Conservation (phyloP, 2,888 invertebrate genomes). For the Lysandra coridon region DNA sequence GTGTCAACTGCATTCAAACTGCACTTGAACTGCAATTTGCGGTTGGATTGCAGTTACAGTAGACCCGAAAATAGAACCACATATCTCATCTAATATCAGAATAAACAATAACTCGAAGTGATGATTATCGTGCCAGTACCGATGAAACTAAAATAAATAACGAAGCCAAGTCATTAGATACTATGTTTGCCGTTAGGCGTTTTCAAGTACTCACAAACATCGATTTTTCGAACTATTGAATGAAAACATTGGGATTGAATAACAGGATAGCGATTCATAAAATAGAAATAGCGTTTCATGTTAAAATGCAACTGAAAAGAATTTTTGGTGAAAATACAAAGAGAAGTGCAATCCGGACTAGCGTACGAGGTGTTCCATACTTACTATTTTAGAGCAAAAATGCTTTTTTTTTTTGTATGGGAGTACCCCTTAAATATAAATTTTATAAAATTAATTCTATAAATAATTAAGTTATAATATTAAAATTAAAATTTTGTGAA, state of each 20-base stretch:
- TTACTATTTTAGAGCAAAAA: too few species aligned
- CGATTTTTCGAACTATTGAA: constrained; percentile 16
- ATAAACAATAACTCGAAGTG: not conserved
- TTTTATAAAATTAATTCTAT: too few species aligned
- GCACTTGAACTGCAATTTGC: too few species aligned
- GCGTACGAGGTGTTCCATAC: too few species aligned
- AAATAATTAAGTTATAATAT: too few species aligned
- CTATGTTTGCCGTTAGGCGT: constrained; percentile 7
- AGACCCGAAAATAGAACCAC: not conserved
- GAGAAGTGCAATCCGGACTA: not conserved
- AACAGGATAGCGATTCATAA: constrained; percentile 15
- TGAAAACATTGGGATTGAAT: constrained; percentile 16
- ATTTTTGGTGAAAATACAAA: not conserved
- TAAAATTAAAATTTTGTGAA: too few species aligned
- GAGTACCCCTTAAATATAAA: too few species aligned
- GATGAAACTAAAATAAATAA: constrained; percentile 22
- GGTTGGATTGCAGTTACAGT: too few species aligned
- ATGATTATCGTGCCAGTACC: not conserved
- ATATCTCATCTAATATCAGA: not conserved
- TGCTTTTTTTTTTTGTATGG: too few species aligned
- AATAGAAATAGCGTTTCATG: constrained; percentile 14
- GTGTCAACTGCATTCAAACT: too few species aligned
- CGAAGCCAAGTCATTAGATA: constrained; percentile 1
- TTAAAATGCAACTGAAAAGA: not conserved
- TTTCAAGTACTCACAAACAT: constrained; percentile 23